phyloP scores from a whole-genome alignment of 2,797 vertebrate genomes.

The Alcedo atthis region DNA sequence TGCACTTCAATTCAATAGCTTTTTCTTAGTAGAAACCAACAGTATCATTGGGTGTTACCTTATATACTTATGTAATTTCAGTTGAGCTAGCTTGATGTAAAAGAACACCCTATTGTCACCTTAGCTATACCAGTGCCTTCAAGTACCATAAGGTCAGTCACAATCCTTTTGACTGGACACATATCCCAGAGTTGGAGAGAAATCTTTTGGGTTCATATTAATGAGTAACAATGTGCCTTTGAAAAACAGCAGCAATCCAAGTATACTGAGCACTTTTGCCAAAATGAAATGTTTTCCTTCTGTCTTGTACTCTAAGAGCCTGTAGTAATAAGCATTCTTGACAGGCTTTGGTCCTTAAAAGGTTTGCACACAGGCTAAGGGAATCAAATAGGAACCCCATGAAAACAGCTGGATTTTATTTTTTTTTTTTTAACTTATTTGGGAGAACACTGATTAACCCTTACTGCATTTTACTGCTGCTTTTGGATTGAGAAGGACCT shows the following conservation, averaged over 20 bases:
- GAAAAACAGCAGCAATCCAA: not conserved
- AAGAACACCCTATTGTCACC: conserved; percentile 50
- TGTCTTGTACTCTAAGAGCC: not conserved
- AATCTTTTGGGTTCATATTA: not conserved
- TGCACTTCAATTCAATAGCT: not conserved
- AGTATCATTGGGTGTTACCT: conserved; percentile 12
- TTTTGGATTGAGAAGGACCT: not conserved
- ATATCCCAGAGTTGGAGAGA: not conserved
- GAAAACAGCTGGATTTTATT: not conserved
- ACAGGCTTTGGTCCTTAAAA: not conserved
- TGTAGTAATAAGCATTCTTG: not conserved
- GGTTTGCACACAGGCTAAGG: not conserved
- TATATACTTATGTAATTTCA: conserved; percentile 69
- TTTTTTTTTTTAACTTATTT: fast-evolving
- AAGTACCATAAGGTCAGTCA: not conserved
- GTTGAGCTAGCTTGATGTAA: conserved; percentile 35
- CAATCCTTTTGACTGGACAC: not conserved
- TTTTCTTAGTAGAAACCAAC: not conserved
- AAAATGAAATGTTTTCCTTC: not conserved
- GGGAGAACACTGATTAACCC: not conserved
- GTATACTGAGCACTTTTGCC: not conserved
- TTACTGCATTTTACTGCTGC: not conserved
- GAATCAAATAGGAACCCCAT: not conserved
- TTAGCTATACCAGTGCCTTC: not conserved
- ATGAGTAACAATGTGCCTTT: not conserved